Base-by-base conservation (phyloP, 2,888 invertebrate genomes). In the Atethmia centrago region DNA sequence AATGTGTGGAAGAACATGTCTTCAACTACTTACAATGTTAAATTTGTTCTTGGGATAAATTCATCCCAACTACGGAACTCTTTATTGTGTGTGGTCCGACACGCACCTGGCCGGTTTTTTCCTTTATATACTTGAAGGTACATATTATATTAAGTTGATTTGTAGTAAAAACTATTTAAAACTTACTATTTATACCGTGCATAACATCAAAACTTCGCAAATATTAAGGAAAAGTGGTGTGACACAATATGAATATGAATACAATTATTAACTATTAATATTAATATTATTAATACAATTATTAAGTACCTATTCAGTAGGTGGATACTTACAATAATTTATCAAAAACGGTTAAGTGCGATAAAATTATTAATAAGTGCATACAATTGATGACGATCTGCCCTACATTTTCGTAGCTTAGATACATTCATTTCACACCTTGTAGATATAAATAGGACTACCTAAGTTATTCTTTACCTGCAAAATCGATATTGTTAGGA, bases 311-410 rank as follows among this genome's bases (percentile, higher is more conserved):
- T 45, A 10, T 1, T 19, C 14, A 45, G 16, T 40, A 68, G 28
- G n/a, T 28, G n/a, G 16, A 31, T 21, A 65, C 47, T 56, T 77
- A n/a, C 7, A n/a, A 63, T 14, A 42, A 40, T 47, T 47, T 49
- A 31, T 49, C 19, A 31, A 65, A 77, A 49, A 74, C 66, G 28
- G 64, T 47, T 65, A 64, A 65, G 53, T 73, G 28, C 76, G 12
- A 62, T 47, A n/a, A 53, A 40, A 56, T 45, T 42, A 49, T 49
- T 16, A n/a, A 16, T 56, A 25, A 56, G 66, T 42, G 10, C n/a
- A 31, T 16, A 49, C 21, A 3, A 25, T 42, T 47, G 5, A 55
- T 64, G n/a, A 63, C 64, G 36, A n/a, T 40, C 51, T 55, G 55
- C 16, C 40, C 66, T 42, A 66, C 9, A 77, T 73, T 64, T 45